Evolutionary conservation across 1,140 invertebrate species (phyloP).

Genomic region (Drosophila bipectinata): DNA sequence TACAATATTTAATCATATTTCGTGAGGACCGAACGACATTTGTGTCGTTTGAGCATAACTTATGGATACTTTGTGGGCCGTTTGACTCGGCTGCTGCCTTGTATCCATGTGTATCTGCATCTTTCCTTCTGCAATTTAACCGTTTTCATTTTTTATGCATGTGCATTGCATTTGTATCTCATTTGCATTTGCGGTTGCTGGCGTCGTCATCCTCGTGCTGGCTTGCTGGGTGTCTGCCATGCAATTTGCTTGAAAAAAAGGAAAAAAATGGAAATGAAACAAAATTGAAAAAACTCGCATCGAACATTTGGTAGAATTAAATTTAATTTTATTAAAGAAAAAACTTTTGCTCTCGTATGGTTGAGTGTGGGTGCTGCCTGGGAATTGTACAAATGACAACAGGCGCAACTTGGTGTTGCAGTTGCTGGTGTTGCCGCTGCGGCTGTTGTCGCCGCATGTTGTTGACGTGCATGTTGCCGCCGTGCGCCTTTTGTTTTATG

Average conservation of each 20-base stretch:
- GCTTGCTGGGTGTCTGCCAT: constrained; percentile 57
- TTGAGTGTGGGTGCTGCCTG: constrained; percentile 45
- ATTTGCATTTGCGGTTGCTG: constrained; percentile 76
- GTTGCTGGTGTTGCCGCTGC: constrained; percentile 34
- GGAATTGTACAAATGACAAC: constrained; percentile 78
- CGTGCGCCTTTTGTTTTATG: constrained; percentile 69
- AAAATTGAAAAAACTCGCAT: constrained; percentile 61
- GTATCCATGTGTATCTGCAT: constrained; percentile 33
- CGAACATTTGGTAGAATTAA: constrained; percentile 73
- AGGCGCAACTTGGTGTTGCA: constrained; percentile 60
- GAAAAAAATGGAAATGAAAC: constrained; percentile 37
- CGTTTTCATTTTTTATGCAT: constrained; percentile 79
- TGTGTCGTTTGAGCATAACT: constrained; percentile 55
- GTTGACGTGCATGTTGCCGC: constrained; percentile 73
- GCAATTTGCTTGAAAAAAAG: constrained; percentile 63
- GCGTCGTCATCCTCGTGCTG: constrained; percentile 35
- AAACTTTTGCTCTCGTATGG: constrained; percentile 60
- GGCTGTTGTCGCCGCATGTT: constrained; percentile 67
- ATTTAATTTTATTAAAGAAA: constrained; percentile 82
- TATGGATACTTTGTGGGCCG: constrained; percentile 52
- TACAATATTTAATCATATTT: constrained; percentile 82
- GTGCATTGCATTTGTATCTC: constrained; percentile 78
- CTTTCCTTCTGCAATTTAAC: constrained; percentile 52
- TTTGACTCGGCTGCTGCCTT: background rate
- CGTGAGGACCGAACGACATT: constrained; percentile 37